A percentile compares a stretch with the other conserved stretches of the same genome.
These are phyloP conservation scores for Cotesia typhae DNA, from an alignment of 1,140 invertebrate genomes.

Conservation along the genomic window DNA sequence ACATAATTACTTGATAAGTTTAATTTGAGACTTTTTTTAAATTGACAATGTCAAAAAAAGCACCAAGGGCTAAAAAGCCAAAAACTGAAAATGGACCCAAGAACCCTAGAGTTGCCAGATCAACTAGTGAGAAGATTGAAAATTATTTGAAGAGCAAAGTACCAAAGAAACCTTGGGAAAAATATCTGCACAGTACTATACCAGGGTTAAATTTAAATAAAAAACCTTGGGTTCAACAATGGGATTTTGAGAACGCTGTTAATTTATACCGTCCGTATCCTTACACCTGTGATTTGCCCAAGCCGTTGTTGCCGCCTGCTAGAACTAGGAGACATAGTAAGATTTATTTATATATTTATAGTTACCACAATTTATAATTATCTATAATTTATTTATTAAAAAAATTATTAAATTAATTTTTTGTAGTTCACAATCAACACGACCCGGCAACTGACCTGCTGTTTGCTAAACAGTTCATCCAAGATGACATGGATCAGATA, in stretches of 20 bases:
- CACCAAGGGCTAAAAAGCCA: too few relatives aligned
- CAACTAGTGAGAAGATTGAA: neutral
- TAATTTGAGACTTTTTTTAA: too few relatives aligned
- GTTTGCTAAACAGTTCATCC: constrained; percentile 46
- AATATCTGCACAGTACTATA: constrained; percentile 47
- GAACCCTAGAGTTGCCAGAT: too few relatives aligned
- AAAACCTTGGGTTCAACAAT: constrained; percentile 38
- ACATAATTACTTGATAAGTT: too few relatives aligned
- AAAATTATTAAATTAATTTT: neutral
- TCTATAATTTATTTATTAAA: neutral
- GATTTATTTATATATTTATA: constrained; percentile 7
- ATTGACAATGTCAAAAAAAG: too few relatives aligned
- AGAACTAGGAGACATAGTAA: constrained; percentile 49
- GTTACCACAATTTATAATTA: neutral
- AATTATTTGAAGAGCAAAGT: constrained; percentile 44
- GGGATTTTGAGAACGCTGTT: constrained; percentile 44
- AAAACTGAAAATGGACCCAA: too few relatives aligned
- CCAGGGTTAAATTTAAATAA: constrained; percentile 50
- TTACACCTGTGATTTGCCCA: constrained; percentile 56
- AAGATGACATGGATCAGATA: constrained; percentile 50
- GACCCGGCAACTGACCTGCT: constrained; percentile 52
- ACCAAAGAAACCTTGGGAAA: constrained; percentile 36
- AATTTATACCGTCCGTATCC: constrained; percentile 52
- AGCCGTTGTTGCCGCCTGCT: constrained; percentile 57
- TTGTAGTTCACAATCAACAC: constrained; percentile 43